A percentile compares a stretch with the other conserved stretches of the same genome.
Evolutionary conservation across 1,140 invertebrate genomes (phyloP).

Genomic region (Chelonus insularis): DNA sequence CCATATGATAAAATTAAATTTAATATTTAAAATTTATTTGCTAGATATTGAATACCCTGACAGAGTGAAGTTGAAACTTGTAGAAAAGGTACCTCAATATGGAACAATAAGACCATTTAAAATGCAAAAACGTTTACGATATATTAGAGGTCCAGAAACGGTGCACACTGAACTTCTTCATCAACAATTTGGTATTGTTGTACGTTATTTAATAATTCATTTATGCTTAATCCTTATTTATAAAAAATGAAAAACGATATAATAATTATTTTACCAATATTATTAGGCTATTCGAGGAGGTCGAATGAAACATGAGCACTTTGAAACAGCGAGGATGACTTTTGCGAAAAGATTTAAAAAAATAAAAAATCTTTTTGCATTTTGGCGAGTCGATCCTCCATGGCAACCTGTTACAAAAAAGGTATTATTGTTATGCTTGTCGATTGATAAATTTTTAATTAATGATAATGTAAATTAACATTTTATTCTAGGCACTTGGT

Average conservation of each 20-base stretch:
- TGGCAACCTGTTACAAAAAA: constrained; percentile 95
- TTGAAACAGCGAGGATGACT: constrained; percentile 84
- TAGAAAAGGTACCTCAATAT: constrained; percentile 74
- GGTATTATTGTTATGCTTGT: constrained; percentile 50
- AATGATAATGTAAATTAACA: no score
- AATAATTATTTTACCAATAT: constrained; percentile 24
- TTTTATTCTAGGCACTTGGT: constrained; percentile 70
- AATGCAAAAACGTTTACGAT: constrained; percentile 78
- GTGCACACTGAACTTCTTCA: constrained; percentile 83
- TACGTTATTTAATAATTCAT: constrained; percentile 56
- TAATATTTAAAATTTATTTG: constrained; percentile 14
- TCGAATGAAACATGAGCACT: constrained; percentile 75
- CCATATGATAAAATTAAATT: constrained; percentile 3
- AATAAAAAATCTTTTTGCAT: constrained; percentile 82
- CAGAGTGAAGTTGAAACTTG: constrained; percentile 67
- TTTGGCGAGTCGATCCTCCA: constrained; percentile 91
- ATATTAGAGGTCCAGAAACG: constrained; percentile 87
- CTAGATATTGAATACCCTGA: constrained; percentile 77
- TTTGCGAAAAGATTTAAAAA: constrained; percentile 81
- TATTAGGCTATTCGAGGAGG: constrained; percentile 81
- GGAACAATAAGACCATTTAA: constrained; percentile 71
- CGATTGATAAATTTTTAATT: no score
- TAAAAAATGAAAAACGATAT: no score
- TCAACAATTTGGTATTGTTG: constrained; percentile 89
- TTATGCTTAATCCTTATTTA: no score